These are phyloP conservation scores for Saguinus oedipus DNA, from an alignment of 2,797 vertebrate genomes.

Conservation along the genomic window DNA sequence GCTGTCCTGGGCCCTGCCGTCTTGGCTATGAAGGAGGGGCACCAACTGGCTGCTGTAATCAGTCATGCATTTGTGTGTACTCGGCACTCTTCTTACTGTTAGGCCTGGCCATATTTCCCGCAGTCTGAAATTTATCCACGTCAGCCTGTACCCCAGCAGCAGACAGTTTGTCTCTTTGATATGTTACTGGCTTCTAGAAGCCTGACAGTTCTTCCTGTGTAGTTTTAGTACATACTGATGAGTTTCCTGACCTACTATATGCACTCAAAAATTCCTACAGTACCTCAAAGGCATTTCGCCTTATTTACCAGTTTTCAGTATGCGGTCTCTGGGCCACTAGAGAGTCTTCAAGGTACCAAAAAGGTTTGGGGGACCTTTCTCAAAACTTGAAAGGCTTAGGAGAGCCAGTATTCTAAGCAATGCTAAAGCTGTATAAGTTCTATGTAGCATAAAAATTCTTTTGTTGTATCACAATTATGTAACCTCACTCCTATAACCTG, in stretches of 20 bases:
- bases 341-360: not conserved
- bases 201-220: constrained; percentile 75
- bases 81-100: constrained; percentile 64
- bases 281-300: constrained; percentile 13
- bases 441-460: not conserved
- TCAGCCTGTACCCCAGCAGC: constrained; percentile 76
- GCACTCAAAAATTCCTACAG: constrained; percentile 33
- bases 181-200: constrained; percentile 76
- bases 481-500: not conserved
- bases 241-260: constrained; percentile 68
- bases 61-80: constrained; percentile 69
- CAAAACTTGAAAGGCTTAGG: constrained; percentile 20
- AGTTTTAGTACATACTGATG: constrained; percentile 76
- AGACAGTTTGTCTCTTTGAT: constrained; percentile 80
- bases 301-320: not conserved
- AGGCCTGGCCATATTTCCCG: constrained; percentile 78
- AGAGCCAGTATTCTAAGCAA: not conserved
- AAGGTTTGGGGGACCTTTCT: not conserved
- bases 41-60: constrained; percentile 33
- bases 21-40: constrained; percentile 31
- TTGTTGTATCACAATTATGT: not conserved
- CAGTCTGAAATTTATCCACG: constrained; percentile 78
- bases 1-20: constrained; percentile 7
- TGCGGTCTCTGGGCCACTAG: not conserved
- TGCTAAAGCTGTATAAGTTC: not conserved